phyloP scores from a whole-genome alignment of 1,140 invertebrate species.

The Aphaenogaster floridana region DNA sequence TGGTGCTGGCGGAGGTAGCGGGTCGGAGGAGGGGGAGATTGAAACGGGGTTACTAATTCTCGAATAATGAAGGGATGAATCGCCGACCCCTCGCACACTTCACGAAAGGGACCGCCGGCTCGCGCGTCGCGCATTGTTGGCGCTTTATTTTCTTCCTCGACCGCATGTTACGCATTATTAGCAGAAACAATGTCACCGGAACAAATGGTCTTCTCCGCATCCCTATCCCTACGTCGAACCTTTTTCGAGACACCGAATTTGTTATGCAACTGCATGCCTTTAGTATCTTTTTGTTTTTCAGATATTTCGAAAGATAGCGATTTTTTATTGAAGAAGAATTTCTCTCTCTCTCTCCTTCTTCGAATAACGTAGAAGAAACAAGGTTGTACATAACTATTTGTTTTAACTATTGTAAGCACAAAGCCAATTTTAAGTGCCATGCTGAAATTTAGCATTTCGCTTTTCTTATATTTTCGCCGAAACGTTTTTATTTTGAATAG shows the following conservation, averaged over 20 bases:
- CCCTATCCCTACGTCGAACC: conserved; percentile 34
- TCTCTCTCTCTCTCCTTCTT: not conserved
- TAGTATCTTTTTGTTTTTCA: conserved; percentile 4
- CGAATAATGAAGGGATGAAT: conserved; percentile 86
- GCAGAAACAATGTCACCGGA: conserved; percentile 73
- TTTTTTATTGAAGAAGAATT: not conserved
- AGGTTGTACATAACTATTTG: no score
- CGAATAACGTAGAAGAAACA: not conserved
- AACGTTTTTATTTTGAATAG: not conserved
- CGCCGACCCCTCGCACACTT: conserved; percentile 78
- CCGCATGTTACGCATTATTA: conserved; percentile 76
- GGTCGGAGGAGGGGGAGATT: conserved; percentile 56
- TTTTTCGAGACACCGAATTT: conserved; percentile 48
- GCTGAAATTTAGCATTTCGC: not conserved
- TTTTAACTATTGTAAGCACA: not conserved
- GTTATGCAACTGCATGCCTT: conserved; percentile 11
- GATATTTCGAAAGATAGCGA: no score
- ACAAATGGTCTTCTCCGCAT: conserved; percentile 58
- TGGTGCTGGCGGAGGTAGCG: conserved; percentile 42
- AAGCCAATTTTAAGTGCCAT: not conserved
- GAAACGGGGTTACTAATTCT: conserved; percentile 86
- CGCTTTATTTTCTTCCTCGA: conserved; percentile 81
- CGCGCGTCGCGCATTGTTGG: conserved; percentile 59
- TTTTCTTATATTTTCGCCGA: not conserved
- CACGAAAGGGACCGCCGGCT: conserved; percentile 63